Evolutionary conservation across 1,140 invertebrate species (phyloP), one percentile per base, ranked within the genome.

Genomic region (Lithobius niger): DNA sequence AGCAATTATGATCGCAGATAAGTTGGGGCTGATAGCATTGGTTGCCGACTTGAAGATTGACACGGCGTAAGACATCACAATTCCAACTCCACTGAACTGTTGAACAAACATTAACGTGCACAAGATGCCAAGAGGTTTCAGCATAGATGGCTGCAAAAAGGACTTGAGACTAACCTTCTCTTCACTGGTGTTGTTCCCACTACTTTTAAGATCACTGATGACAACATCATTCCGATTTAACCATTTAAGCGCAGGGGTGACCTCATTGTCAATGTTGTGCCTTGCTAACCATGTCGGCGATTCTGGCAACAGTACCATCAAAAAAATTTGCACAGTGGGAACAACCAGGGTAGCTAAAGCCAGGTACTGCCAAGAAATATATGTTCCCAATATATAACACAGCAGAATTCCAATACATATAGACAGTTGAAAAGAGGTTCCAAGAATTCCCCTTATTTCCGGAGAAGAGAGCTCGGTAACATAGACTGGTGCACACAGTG

Each of bases 71-170:
- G 83, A 83, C 3, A 82, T 70, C 0, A 84, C 73, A 1, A 79
- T 81, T 61, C 83, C 82, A 52, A 80, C 81, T 0, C 83, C 83
- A 27, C 74, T 76, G 24, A 81, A 64, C 61, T 85, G 82, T 66
- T 92, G 88, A 69, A 90, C 85, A 62, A 82, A 74, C 80, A 92
- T 86, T 48, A 87, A 74, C 0, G 80, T 79, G 1, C 89, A 72
- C n/a, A 80, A 79, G 27, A 88, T 79, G 3, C 86, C 66, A 18
- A 88, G 69, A 0, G 84, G 84, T 64, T 76, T 82, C 3, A 65
- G 52, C 36, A 66, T 80, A 52, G 73, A 74, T 6, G 69, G 76
- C 22, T 75, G 78, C 58, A 87, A 79, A 2, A 91, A 67, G 60
- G 88, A 82, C 51, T 72, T 18, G 71, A 72, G 0, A n/a, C 71